Conservation (phyloP, 1,140 invertebrate species). For the Zaprionus capensis region DNA sequence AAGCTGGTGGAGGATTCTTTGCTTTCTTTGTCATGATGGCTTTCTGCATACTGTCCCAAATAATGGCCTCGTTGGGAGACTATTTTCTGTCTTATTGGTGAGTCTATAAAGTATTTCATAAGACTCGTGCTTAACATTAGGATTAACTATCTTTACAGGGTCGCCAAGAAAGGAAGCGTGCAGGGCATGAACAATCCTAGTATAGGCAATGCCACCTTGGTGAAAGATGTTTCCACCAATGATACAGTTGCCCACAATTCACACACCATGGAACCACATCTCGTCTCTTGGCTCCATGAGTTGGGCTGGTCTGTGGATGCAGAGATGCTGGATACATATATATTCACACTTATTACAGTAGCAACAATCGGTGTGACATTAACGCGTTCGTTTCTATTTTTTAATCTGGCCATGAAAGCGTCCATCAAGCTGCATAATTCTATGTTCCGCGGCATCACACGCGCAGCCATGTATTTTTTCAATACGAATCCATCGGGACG, state of each 20-base stretch:
- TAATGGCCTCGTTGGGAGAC: slow-evolving; percentile 87
- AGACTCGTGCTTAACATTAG: neutral
- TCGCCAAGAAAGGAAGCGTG: slow-evolving; percentile 65
- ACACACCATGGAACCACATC: slow-evolving; percentile 39
- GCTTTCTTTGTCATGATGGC: slow-evolving; percentile 85
- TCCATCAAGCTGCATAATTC: slow-evolving; percentile 90
- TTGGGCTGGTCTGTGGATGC: slow-evolving; percentile 62
- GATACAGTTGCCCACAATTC: slow-evolving; percentile 20
- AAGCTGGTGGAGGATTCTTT: slow-evolving; percentile 86
- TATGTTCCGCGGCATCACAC: slow-evolving; percentile 91
- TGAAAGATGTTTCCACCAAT: slow-evolving; percentile 1
- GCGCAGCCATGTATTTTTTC: slow-evolving; percentile 93
- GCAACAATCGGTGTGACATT: slow-evolving; percentile 87
- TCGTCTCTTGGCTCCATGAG: slow-evolving; percentile 52
- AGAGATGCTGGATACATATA: slow-evolving; percentile 78
- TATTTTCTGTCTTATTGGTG: slow-evolving; percentile 89
- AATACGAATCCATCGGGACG: slow-evolving; percentile 91
- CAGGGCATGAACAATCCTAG: slow-evolving; percentile 1
- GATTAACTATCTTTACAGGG: slow-evolving; percentile 85
- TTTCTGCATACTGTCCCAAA: slow-evolving; percentile 85
- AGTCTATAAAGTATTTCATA: neutral
- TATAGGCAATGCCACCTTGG: slow-evolving; percentile 1
- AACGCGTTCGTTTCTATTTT: slow-evolving; percentile 88
- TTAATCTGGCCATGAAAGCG: slow-evolving; percentile 89
- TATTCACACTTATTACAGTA: slow-evolving; percentile 86